These are phyloP conservation scores for Riparia riparia DNA, from an alignment of 2,113 vertebrate species.

Conservation along the genomic window DNA sequence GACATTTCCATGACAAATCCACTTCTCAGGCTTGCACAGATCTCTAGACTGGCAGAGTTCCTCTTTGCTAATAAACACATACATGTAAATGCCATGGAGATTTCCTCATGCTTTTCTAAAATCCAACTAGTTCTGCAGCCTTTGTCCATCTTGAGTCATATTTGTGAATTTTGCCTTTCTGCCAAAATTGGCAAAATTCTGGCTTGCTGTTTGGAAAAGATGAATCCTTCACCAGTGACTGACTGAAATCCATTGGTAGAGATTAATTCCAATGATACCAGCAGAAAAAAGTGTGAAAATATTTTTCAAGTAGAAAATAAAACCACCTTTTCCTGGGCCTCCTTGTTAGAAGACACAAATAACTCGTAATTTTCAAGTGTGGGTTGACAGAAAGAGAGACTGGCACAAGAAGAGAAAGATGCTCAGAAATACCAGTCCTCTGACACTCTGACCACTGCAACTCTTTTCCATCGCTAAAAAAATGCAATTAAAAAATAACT, in stretches of 20 bases:
- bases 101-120: neutral
- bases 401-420: neutral
- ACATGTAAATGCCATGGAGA: neutral
- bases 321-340: neutral
- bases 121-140: neutral
- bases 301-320: neutral
- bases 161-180: neutral
- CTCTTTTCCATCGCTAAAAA: neutral
- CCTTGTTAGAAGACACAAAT: neutral
- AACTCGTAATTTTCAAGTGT: neutral
- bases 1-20: neutral
- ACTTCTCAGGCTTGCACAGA: neutral
- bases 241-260: neutral
- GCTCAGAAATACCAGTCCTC: neutral
- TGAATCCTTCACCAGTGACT: neutral
- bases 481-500: neutral
- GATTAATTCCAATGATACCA: neutral
- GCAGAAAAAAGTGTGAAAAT: neutral
- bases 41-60: neutral
- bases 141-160: neutral
- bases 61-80: neutral
- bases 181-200: neutral
- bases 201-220: neutral
- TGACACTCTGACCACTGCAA: neutral
- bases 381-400: neutral